Evolutionary conservation across 2,113 vertebrate genomes (phyloP).

Genomic region (Datnioides undecimradiatus): DNA sequence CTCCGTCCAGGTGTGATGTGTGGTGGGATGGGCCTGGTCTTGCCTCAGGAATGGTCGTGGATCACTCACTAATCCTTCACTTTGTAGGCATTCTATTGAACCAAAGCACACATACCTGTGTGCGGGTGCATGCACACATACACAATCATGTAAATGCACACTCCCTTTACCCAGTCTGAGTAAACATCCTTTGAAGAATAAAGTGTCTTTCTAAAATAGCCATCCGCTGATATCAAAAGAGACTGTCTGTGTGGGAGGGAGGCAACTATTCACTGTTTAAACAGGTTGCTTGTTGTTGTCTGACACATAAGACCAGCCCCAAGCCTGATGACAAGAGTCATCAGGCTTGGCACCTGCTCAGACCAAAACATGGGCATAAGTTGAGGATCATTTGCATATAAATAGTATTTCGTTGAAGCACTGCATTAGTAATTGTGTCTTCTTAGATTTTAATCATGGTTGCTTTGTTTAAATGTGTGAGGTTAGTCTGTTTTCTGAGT

Average conservation of each 20-base stretch:
- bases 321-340: constrained; percentile 6
- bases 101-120: constrained; percentile 37
- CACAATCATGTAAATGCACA: constrained; percentile 32
- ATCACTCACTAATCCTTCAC: constrained; percentile 78
- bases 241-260: constrained; percentile 54
- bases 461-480: constrained; percentile 27
- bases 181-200: constrained; percentile 81
- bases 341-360: constrained; percentile 58
- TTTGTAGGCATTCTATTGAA: constrained; percentile 79
- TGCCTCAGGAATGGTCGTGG: constrained; percentile 80
- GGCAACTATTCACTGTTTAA: constrained; percentile 70
- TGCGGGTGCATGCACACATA: constrained; percentile 37
- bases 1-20: constrained; percentile 74
- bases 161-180: constrained; percentile 59
- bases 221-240: constrained; percentile 75
- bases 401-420: constrained; percentile 7
- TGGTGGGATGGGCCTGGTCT: constrained; percentile 79
- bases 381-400: constrained; percentile 15
- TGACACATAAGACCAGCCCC: constrained; percentile 59
- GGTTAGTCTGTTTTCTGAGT: constrained; percentile 14
- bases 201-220: constrained; percentile 78
- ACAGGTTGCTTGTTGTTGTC: constrained; percentile 76
- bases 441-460: neutral
- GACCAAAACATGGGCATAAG: constrained; percentile 26
- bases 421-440: neutral